Evolutionary conservation across 2,888 invertebrate species (phyloP).

Genomic region (Neoascia interrupta): DNA sequence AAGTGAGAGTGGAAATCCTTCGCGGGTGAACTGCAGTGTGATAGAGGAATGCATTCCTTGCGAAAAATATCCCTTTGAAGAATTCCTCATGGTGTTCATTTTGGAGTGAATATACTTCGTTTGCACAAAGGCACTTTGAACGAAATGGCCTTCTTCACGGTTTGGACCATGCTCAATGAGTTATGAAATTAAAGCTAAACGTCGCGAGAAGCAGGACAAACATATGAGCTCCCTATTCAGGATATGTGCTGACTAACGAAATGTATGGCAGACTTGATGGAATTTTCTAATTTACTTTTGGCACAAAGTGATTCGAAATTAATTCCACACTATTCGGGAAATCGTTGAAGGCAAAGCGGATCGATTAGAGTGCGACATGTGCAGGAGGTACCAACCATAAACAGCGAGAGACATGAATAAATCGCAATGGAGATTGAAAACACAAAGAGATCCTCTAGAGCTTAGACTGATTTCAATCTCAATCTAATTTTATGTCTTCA

Average conservation of each 20-base stretch:
- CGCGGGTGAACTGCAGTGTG: conserved; percentile 6
- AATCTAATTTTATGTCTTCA: conserved; percentile 52
- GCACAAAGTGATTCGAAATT: conserved; percentile 40
- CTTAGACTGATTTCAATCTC: conserved; percentile 49
- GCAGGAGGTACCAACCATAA: not conserved
- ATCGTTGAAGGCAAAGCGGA: conserved; percentile 3
- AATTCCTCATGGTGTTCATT: conserved; percentile 1
- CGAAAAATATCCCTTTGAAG: not conserved
- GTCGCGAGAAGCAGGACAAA: not conserved
- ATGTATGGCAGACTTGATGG: conserved; percentile 36
- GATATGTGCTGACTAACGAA: conserved; percentile 18
- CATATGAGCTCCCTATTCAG: conserved; percentile 33
- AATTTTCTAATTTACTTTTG: conserved; percentile 62
- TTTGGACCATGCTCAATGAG: conserved; percentile 74
- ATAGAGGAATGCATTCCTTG: conserved; percentile 26
- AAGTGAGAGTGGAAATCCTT: not conserved
- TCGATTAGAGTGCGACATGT: conserved; percentile 17
- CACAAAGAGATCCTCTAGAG: conserved; percentile 10
- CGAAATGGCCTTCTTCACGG: conserved; percentile 28
- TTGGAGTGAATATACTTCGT: not conserved
- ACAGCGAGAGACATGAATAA: not conserved
- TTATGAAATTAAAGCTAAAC: conserved; percentile 76
- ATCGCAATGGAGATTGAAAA: conserved; percentile 21
- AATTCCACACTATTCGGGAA: conserved; percentile 15
- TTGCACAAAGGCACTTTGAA: no score